Evolutionary conservation across 2,888 invertebrate genomes (phyloP).

Genomic region (Agrotis puta): DNA sequence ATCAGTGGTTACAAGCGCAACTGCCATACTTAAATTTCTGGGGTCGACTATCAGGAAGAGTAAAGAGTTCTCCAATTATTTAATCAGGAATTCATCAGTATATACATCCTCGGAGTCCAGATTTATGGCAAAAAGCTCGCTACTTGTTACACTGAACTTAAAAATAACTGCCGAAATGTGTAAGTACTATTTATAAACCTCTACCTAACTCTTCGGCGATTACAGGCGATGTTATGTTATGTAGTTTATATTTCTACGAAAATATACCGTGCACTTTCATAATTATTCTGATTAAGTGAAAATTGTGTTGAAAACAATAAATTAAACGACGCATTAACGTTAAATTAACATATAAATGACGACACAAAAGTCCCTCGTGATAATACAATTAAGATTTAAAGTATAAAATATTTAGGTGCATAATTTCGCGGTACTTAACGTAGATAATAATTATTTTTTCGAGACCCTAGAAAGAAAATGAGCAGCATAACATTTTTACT

Average conservation of each 20-base stretch:
- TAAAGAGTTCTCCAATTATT: too few species aligned
- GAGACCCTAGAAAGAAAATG: background rate
- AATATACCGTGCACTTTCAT: background rate
- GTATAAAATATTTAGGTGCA: background rate
- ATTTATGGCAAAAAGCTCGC: too few species aligned
- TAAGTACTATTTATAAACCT: too few species aligned
- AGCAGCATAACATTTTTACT: background rate
- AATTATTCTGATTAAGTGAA: background rate
- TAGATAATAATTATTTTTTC: background rate
- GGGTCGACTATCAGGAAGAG: too few species aligned
- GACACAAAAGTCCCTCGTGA: background rate
- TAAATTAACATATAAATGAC: background rate
- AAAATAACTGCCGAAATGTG: too few species aligned
- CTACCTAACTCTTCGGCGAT: too few species aligned
- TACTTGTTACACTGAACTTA: too few species aligned
- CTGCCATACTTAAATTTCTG: too few species aligned
- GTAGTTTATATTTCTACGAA: background rate
- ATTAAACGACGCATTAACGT: background rate
- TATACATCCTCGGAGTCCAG: too few species aligned
- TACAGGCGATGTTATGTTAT: too few species aligned
- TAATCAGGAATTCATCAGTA: too few species aligned
- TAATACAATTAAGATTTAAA: background rate
- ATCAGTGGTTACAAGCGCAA: too few species aligned
- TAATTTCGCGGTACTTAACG: background rate
- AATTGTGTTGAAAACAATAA: background rate